Evolutionary conservation across 2,113 vertebrate species (phyloP), one percentile per base, ranked within the genome.

Genomic region (Lepus timidus): DNA sequence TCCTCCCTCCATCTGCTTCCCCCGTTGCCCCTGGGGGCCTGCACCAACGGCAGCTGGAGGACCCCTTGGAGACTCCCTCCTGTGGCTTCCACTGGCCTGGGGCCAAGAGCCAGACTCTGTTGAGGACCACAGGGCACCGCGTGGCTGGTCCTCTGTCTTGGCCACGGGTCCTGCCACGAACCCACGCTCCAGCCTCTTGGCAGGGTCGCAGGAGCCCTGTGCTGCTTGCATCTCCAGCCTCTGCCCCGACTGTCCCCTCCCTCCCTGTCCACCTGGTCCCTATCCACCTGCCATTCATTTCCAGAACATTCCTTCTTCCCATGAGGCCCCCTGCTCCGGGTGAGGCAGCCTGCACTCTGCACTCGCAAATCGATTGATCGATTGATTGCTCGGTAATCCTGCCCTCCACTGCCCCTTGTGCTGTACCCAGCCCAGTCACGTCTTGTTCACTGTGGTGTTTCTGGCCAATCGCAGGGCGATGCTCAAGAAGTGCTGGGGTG

Each of bases 391-490:
- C 22, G 3, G 29, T 22, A 23, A 23, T 36, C 27, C 33, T 4
- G 2, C 23, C 55, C 68, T 76, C 67, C 20, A 17, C 12, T 2
- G 9, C 52, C 12, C 14, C 74, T 1, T 0, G 3, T 16, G 55
- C 16, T 4, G 31, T 22, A 0, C 51, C 29, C 1, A 27, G 20
- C 1, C 22, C 6, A 6, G 0, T 17, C 29, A 3, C 17, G 0
- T 6, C 9, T 17, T 14, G 7, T 17, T 49, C 52, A 3, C 6
- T 14, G 58, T 11, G 19, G 10, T 23, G 27, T 73, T 90, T 61
- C 23, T 39, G 16, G 31, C 1, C 19, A 39, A 11, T 31, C 51
- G 0, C 0, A 0, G 4, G 22, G 17, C 11, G 39, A 29, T 27
- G 44, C 83, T 68, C 44, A 44, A 70, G 70, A 51, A 64, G n/a